Percentiles rank a stretch among this genome's conserved stretches.
phyloP scores from a whole-genome alignment of 2,113 vertebrate genomes.

The Thalassarche chlororhynchos region DNA sequence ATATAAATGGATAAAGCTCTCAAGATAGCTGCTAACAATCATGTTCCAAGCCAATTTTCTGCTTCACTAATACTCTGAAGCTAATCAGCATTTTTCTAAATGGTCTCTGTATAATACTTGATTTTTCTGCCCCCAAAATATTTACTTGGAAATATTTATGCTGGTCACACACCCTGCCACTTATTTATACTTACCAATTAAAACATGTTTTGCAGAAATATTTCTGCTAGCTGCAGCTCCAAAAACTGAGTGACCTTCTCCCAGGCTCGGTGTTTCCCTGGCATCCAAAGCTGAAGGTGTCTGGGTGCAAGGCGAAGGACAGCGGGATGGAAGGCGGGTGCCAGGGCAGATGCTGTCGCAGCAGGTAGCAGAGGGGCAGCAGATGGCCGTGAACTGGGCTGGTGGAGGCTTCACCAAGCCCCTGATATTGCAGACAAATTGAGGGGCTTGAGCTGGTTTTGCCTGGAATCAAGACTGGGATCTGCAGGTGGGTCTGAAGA shows the following conservation, averaged over 20 bases:
- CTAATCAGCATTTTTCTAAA: conserved; percentile 37
- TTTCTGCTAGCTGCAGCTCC: not conserved
- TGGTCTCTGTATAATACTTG: not conserved
- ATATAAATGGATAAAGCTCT: conserved; percentile 33
- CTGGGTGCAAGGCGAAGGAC: not conserved
- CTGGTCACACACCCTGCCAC: not conserved
- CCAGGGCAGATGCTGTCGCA: not conserved
- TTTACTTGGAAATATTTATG: not conserved
- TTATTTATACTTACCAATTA: not conserved
- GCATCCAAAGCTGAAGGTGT: not conserved
- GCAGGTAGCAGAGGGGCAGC: not conserved
- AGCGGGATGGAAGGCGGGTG: rapidly evolving
- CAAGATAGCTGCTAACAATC: conserved; percentile 24
- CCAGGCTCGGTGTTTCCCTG: not conserved
- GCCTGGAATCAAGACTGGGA: not conserved
- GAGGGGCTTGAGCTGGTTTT: not conserved
- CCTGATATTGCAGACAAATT: not conserved
- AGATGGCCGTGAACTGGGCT: not conserved
- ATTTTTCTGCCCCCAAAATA: not conserved
- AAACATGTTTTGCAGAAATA: not conserved
- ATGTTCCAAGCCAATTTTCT: conserved; percentile 39
- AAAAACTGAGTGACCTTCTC: not conserved
- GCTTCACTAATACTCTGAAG: conserved; percentile 16
- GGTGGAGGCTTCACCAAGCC: not conserved
- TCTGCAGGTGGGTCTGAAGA: not conserved